Evolutionary conservation across 2,888 invertebrate genomes (phyloP).

Genomic region (Drosophila eohydei): DNA sequence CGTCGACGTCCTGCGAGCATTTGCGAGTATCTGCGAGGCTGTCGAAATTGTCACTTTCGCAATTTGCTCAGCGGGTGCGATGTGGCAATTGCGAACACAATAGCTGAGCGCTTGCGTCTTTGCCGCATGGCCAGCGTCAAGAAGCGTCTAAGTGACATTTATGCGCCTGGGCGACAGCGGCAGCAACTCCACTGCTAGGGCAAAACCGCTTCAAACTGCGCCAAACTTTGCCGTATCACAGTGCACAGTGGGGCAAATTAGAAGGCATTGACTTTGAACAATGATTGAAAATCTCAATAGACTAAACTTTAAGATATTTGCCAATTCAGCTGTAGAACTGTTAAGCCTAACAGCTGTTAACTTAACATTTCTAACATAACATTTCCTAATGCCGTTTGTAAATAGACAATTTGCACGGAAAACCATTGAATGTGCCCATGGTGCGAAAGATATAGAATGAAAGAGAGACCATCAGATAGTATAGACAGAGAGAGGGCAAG

Average conservation of each 20-base stretch:
- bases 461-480: not conserved
- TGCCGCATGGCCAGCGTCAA: slow-evolving; percentile 61
- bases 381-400: not conserved
- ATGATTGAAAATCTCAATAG: not conserved
- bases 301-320: too few species aligned
- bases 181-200: slow-evolving; percentile 5
- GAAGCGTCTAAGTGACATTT: slow-evolving; percentile 81
- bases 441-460: not conserved
- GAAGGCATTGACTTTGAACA: not conserved
- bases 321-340: not conserved
- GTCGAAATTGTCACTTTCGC: slow-evolving; percentile 80
- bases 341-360: slow-evolving; percentile 1
- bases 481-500: not conserved
- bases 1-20: not conserved
- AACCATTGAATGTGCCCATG: not conserved
- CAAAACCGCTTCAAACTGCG: slow-evolving; percentile 25
- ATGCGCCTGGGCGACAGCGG: slow-evolving; percentile 66
- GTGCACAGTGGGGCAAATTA: not conserved
- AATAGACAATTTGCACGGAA: not conserved
- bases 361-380: not conserved
- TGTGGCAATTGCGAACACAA: slow-evolving; percentile 57
- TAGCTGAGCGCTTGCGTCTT: slow-evolving; percentile 36
- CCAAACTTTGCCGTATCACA: slow-evolving; percentile 46
- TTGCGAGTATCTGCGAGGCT: slow-evolving; percentile 43
- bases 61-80: slow-evolving; percentile 67